These are phyloP conservation scores for Plectrocnemia conspersa DNA, from an alignment of 1,140 invertebrate genomes.

Conservation along the genomic window DNA sequence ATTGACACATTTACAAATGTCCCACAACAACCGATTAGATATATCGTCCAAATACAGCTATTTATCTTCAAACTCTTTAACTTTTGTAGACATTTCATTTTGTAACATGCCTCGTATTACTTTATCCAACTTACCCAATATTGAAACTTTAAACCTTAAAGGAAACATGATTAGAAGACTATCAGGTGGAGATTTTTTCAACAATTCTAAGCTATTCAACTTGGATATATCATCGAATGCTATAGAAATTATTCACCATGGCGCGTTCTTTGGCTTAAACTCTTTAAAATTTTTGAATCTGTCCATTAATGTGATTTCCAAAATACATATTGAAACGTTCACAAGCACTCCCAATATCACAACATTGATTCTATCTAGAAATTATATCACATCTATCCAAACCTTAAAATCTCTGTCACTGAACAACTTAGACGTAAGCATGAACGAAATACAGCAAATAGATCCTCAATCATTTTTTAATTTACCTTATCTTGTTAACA, in stretches of 20 bases:
- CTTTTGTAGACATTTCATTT: constrained; percentile 60
- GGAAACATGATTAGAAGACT: constrained; percentile 57
- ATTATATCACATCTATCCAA: constrained; percentile 58
- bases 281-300: constrained; percentile 57
- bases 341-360: constrained; percentile 52
- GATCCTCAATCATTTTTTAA: constrained; percentile 51
- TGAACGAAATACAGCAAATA: constrained; percentile 55
- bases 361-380: constrained; percentile 58
- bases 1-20: constrained; percentile 50
- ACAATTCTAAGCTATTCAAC: constrained; percentile 56
- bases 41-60: constrained; percentile 51
- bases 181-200: constrained; percentile 53
- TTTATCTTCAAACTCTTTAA: too few relatives aligned
- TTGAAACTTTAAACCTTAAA: constrained; percentile 54
- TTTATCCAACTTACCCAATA: constrained; percentile 55
- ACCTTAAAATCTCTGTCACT: constrained; percentile 54
- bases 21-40: constrained; percentile 52
- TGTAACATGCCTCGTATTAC: constrained; percentile 61
- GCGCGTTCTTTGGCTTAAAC: constrained; percentile 54
- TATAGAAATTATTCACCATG: constrained; percentile 51
- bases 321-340: constrained; percentile 52
- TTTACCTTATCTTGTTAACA: constrained; percentile 49
- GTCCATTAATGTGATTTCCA: constrained; percentile 61
- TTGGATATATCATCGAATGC: constrained; percentile 63
- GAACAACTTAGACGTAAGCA: constrained; percentile 53